Evolutionary conservation across 2,797 vertebrate species (phyloP).

Genomic region (Poeciliopsis infans): DNA sequence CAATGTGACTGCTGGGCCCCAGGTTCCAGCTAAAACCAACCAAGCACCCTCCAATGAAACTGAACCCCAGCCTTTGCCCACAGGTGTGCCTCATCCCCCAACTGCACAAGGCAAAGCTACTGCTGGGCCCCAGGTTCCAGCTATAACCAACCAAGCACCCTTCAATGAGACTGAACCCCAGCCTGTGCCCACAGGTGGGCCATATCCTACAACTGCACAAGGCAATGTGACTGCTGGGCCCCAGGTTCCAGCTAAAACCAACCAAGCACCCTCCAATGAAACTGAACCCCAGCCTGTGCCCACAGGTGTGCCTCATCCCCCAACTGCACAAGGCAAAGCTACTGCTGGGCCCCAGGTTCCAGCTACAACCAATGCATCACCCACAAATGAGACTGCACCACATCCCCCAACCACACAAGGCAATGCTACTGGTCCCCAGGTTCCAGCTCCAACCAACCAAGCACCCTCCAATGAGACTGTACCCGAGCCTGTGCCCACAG

Average conservation of each 20-base stretch:
- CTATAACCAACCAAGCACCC: not conserved
- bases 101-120: not conserved
- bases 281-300: no score
- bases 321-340: not conserved
- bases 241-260: no score
- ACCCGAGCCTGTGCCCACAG: not conserved
- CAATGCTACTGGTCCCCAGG: not conserved
- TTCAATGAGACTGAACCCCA: no score
- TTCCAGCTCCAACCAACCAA: not conserved
- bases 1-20: not conserved
- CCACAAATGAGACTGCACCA: not conserved
- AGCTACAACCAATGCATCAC: not conserved
- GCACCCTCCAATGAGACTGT: not conserved
- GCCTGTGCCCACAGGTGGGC: no score
- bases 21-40: not conserved
- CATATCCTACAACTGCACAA: no score
- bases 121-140: not conserved
- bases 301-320: not conserved
- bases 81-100: not conserved
- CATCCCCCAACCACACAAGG: not conserved
- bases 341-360: not conserved
- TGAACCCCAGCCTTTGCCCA: no score
- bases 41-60: not conserved
- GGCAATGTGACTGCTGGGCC: no score
- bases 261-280: not conserved